A percentile compares a stretch with the other conserved stretches of the same genome.
Evolutionary conservation across 1,140 invertebrate genomes (phyloP).

Genomic region (Mercenaria mercenaria): DNA sequence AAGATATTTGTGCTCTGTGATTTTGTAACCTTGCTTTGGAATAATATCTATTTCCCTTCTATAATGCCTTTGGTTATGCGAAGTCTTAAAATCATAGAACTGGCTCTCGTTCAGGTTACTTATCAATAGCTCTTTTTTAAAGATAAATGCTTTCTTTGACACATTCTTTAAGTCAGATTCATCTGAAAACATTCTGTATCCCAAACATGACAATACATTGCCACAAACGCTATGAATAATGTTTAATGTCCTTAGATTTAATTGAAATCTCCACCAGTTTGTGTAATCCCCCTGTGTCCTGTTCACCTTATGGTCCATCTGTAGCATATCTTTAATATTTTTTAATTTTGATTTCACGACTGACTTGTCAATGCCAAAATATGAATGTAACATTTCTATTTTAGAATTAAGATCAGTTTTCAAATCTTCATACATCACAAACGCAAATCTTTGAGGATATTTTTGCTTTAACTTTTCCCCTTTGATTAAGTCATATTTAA

Average conservation of each 20-base stretch:
- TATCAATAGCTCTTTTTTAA: too few relatives aligned
- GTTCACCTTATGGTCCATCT: neutral
- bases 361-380: neutral
- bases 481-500: neutral
- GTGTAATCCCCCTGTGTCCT: neutral
- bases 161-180: neutral
- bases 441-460: neutral
- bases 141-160: too few relatives aligned
- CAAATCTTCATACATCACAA: slow-evolving; percentile 24
- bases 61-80: too few relatives aligned
- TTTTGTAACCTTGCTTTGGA: too few relatives aligned
- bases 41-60: too few relatives aligned
- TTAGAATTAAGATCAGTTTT: neutral
- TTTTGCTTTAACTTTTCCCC: neutral
- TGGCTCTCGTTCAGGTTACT: too few relatives aligned
- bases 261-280: neutral
- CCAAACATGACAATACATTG: neutral
- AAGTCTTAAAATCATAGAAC: too few relatives aligned
- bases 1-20: too few relatives aligned
- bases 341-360: neutral
- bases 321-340: neutral
- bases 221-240: neutral
- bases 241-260: neutral
- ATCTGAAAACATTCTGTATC: neutral
- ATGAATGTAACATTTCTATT: neutral